Conservation (phyloP, 2,113 vertebrate species). For the Probosciger aterrimus region DNA sequence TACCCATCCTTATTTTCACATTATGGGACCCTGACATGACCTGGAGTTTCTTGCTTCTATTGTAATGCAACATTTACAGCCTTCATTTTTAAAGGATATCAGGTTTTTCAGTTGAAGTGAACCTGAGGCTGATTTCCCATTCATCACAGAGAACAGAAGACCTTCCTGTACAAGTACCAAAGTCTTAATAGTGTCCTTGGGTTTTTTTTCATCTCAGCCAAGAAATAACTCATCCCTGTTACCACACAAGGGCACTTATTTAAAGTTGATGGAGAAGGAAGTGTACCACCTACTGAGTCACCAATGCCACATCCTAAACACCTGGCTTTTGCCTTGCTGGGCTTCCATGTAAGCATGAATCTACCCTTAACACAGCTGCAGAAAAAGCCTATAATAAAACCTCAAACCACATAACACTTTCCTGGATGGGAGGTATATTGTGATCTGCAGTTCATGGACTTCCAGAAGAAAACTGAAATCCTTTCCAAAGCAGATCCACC, state of each 20-base stretch:
- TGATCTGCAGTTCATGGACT: not conserved
- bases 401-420: not conserved
- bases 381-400: not conserved
- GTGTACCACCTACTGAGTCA: slow-evolving; percentile 61
- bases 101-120: not conserved
- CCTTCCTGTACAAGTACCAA: not conserved
- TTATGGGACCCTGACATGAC: not conserved
- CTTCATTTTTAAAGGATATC: not conserved
- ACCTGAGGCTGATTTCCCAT: not conserved
- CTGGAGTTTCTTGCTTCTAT: not conserved
- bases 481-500: not conserved
- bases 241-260: slow-evolving; percentile 52
- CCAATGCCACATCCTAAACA: slow-evolving; percentile 53
- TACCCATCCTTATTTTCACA: not conserved
- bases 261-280: slow-evolving; percentile 18
- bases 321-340: slow-evolving; percentile 25
- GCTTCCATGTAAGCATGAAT: not conserved
- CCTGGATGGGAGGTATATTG: not conserved
- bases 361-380: not conserved
- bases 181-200: not conserved
- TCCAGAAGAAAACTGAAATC: not conserved
- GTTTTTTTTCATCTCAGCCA: not conserved
- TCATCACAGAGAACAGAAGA: not conserved
- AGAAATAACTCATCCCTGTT: not conserved
- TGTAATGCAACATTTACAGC: not conserved